Conservation (phyloP, 2,113 vertebrate species). For the Dasyurus viverrinus region DNA sequence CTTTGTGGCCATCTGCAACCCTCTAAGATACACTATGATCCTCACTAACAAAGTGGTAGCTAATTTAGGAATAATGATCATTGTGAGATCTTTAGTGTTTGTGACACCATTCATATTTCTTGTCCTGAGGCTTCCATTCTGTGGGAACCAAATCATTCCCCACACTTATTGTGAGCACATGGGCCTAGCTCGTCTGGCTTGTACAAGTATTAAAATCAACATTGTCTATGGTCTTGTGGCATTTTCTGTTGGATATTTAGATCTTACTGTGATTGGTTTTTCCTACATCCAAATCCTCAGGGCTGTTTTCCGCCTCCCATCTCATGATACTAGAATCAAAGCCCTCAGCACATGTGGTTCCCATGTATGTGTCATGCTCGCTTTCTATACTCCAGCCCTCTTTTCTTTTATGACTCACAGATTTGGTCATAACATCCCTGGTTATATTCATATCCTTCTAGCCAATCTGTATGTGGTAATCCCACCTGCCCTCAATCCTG, state of each 20-base stretch:
- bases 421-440: slow-evolving; percentile 61
- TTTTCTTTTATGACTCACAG: slow-evolving; percentile 71
- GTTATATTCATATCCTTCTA: slow-evolving; percentile 65
- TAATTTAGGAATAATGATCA: slow-evolving; percentile 59
- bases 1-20: slow-evolving; percentile 82
- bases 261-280: slow-evolving; percentile 66
- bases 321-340: slow-evolving; percentile 54
- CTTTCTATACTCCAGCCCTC: slow-evolving; percentile 67
- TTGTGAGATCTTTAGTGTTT: slow-evolving; percentile 72
- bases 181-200: slow-evolving; percentile 67
- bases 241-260: slow-evolving; percentile 66
- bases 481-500: slow-evolving; percentile 68
- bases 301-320: slow-evolving; percentile 54
- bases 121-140: slow-evolving; percentile 71
- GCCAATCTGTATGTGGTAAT: slow-evolving; percentile 67
- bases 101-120: slow-evolving; percentile 76
- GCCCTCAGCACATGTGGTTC: slow-evolving; percentile 67
- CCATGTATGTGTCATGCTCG: slow-evolving; percentile 59
- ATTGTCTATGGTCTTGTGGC: slow-evolving; percentile 61
- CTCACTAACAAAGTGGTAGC: slow-evolving; percentile 52
- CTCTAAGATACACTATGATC: slow-evolving; percentile 72
- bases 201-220: slow-evolving; percentile 58
- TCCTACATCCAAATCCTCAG: slow-evolving; percentile 63
- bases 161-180: slow-evolving; percentile 72
- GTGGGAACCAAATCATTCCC: slow-evolving; percentile 33